Percentiles rank a stretch among this genome's conserved stretches.
Evolutionary conservation across 1,140 invertebrate genomes (phyloP).

Genomic region (Magallana ariakensis): DNA sequence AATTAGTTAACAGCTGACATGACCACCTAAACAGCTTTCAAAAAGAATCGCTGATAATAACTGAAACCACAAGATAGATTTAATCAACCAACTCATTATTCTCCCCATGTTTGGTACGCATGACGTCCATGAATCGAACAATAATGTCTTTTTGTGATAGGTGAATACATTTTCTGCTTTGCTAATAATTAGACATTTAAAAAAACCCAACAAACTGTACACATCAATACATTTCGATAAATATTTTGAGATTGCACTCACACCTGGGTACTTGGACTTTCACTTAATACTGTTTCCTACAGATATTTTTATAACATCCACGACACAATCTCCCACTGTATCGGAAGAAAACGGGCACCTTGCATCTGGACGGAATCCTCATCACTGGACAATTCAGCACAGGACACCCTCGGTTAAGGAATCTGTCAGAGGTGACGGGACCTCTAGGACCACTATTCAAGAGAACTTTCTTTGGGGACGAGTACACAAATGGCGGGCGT

Average conservation of each 20-base stretch:
- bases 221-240: too few relatives aligned
- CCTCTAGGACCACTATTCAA: background rate
- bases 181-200: too few relatives aligned
- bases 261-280: too few relatives aligned
- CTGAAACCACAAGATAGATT: too few relatives aligned
- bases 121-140: too few relatives aligned
- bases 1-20: background rate
- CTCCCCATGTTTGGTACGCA: too few relatives aligned
- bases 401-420: constrained; percentile 48
- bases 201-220: too few relatives aligned
- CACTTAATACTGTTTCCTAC: background rate
- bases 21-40: background rate
- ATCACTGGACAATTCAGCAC: constrained; percentile 29
- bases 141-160: too few relatives aligned
- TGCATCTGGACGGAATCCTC: constrained; percentile 43
- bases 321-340: constrained; percentile 40
- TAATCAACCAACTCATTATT: too few relatives aligned
- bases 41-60: too few relatives aligned
- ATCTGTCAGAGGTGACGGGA: background rate
- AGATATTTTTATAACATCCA: constrained; percentile 47
- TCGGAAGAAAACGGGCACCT: constrained; percentile 38
- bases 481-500: background rate
- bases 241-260: too few relatives aligned
- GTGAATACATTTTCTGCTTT: too few relatives aligned
- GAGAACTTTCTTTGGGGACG: background rate